Evolutionary conservation across 2,797 vertebrate genomes (phyloP).

Genomic region (Xiphophorus birchmanni): DNA sequence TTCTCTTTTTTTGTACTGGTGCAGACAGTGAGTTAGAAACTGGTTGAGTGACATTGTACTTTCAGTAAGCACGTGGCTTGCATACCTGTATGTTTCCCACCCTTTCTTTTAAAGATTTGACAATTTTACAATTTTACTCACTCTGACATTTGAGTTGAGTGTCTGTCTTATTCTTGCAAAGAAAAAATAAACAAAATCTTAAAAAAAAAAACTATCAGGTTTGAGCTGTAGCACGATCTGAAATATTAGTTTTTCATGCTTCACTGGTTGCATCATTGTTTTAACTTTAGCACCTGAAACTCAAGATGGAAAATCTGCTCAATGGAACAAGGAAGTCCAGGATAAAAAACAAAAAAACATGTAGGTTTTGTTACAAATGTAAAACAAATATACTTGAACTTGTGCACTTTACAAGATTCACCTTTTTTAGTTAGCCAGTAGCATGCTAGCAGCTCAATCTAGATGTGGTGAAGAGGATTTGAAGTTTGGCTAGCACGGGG

Average conservation of each 20-base stretch:
- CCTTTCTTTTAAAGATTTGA: not conserved
- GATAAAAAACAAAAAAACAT: not conserved
- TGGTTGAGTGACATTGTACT: not conserved
- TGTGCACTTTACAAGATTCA: not conserved
- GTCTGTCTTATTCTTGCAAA: too few species aligned
- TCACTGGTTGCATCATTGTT: conserved; percentile 1
- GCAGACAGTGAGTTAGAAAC: not conserved
- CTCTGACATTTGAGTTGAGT: not conserved
- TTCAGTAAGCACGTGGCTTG: not conserved
- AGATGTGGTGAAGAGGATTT: not conserved
- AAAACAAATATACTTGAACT: not conserved
- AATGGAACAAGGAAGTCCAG: not conserved
- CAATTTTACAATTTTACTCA: not conserved
- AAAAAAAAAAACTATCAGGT: not conserved
- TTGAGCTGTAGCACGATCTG: not conserved
- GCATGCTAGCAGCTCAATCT: not conserved
- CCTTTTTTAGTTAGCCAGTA: not conserved
- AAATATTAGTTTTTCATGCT: not conserved
- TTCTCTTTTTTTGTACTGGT: not conserved
- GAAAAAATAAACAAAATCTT: not conserved
- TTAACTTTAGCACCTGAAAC: conserved; percentile 1
- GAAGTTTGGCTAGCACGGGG: not conserved
- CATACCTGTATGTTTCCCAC: not conserved
- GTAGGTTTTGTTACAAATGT: not conserved
- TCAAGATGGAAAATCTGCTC: not conserved